Evolutionary conservation across 2,797 vertebrate genomes (phyloP), one percentile per base, ranked within the genome.

Genomic region (Australoheros facetus): DNA sequence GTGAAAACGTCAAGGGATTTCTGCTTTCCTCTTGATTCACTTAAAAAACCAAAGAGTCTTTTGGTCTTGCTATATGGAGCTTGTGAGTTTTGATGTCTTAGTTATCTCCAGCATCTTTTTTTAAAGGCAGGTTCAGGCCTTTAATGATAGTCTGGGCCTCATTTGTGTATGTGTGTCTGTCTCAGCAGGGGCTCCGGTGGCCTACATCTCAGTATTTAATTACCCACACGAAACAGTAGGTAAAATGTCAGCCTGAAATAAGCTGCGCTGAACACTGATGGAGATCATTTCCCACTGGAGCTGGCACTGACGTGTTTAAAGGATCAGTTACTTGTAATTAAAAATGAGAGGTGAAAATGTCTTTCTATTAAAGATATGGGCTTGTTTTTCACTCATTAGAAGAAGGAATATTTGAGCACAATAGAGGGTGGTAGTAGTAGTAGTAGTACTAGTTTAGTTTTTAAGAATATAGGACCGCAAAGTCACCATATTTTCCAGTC

Each of bases 191-290:
- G 76, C 56, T 56, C 76, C 1, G 5, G 66, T 84, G 86, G 80
- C 89, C 90, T 80, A 84, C 81, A 88, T 89, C 73, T 82, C 73
- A 51, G 58, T 12, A 37, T 89, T 94, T 94, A 93, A 94, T 94
- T 92, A 94, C 79, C 82, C 85, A 85, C 80, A 91, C 89, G 80
- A 93, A 93, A 88, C 81, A 69, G 88, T 83, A 57, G 81, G 89
- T 87, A 89, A 91, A 94, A 93, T 93, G 90, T 91, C 92, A 93
- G 84, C 82, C 86, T 77, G 81, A 88, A 92, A 91, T 87, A 87
- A 90, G 74, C 79, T 73, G 79, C 21, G 5, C 51, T 11, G 71
- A 84, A 62, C 75, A 4, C 62, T 16, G 59, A 71, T 55, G 75
- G 71, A 73, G 76, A 81, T 57, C 48, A 3, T 70, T 77, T 75